Base-by-base conservation (phyloP, 1,140 invertebrate genomes). In the Drosophila nikananu region DNA sequence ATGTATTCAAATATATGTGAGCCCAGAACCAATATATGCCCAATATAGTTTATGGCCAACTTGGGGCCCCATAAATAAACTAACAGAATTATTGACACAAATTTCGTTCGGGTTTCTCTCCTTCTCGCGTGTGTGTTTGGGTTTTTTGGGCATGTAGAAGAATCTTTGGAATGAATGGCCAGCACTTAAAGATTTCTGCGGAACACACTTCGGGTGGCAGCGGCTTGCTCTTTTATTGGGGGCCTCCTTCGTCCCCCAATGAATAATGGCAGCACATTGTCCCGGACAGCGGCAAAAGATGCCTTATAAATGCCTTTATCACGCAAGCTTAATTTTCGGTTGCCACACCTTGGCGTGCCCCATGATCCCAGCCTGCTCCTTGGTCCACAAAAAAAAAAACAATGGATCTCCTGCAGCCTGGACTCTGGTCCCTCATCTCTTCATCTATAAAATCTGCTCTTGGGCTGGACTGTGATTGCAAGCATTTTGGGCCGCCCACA, bases 261-360 rank as follows among this genome's bases (percentile, higher is more conserved):
- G 82, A 84, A 84, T 81, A 84, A 83, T 86, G 74, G 78, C 82
- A 61, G 57, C 78, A 73, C 83, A 84, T 86, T 84, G 81, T 86
- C 78, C 82, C 41, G 35, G 73, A 44, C 58, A 70, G 42, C 39
- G 42, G 17, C 10, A 13, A 25, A 13, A 7, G 17, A 23, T n/a
- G 19, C 27, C 8, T 59, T 58, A 37, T 51, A 59, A 70, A 66
- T 81, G 39, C 51, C 44, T 54, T 55, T 57, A 60, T 44, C 86
- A 86, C 75, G 62, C 79, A 75, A 79, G 68, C 46, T 55, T 51
- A 59, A 77, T 65, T 68, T 86, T 76, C 68, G 82, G 81, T 72
- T 61, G 32, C 71, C 83, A 87, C 84, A 87, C 84, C 84, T 74
- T 80, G 81, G 19, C 41, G 32, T 55, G 52, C 52, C 27, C 48